Percentiles rank a stretch among this genome's conserved stretches.
Evolutionary conservation across 2,113 vertebrate species (phyloP).

Genomic region (Philantomba maxwellii): DNA sequence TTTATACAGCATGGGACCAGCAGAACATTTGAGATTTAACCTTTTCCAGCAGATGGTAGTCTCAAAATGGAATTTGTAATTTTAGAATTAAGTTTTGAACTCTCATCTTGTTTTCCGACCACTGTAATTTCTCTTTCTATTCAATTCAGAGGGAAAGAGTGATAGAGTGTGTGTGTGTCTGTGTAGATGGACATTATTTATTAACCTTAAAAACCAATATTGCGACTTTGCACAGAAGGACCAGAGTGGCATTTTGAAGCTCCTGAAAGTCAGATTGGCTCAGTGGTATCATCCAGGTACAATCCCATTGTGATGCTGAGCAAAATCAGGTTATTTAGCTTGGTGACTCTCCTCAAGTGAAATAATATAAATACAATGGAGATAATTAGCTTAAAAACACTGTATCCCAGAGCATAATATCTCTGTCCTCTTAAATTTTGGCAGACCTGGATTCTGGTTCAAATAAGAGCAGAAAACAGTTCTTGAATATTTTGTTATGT

Average conservation of each 20-base stretch:
- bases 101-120: neutral
- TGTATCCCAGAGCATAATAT: neutral
- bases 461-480: neutral
- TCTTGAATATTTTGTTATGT: neutral
- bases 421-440: neutral
- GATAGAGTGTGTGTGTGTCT: neutral
- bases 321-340: neutral
- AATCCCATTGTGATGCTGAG: neutral
- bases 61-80: neutral
- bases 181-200: neutral
- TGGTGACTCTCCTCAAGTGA: neutral
- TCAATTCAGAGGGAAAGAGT: neutral
- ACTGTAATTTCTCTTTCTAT: neutral
- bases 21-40: constrained; percentile 8
- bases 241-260: neutral
- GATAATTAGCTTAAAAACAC: neutral
- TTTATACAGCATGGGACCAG: neutral
- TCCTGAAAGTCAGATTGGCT: neutral
- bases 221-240: neutral
- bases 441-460: neutral
- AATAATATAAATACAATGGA: neutral
- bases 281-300: neutral
- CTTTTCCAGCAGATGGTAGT: neutral
- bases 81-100: constrained; percentile 32
- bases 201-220: neutral